Evolutionary conservation across 2,797 vertebrate species (phyloP).

Genomic region (Characodon lateralis): DNA sequence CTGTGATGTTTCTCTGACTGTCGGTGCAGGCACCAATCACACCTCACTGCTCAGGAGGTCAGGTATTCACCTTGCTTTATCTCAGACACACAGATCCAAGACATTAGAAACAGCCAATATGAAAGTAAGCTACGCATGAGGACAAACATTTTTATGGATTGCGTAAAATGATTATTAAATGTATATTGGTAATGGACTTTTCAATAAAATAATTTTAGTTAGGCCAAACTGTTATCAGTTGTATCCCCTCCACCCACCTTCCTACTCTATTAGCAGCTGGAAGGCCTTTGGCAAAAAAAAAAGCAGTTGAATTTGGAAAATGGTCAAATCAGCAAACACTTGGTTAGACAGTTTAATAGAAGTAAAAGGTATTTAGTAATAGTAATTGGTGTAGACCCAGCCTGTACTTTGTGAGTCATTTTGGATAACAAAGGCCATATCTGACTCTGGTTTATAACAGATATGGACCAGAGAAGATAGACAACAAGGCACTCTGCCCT

Average conservation of each 20-base stretch:
- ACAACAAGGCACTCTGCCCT: background rate
- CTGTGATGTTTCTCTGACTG: constrained; percentile 40
- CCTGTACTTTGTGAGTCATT: too few species aligned
- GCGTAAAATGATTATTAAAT: background rate
- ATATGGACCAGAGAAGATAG: background rate
- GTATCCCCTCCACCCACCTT: too few species aligned
- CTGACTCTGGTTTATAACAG: too few species aligned
- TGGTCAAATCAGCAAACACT: too few species aligned
- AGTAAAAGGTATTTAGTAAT: too few species aligned
- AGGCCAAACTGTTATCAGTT: too few species aligned
- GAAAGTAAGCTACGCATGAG: constrained; percentile 15
- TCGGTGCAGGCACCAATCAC: constrained; percentile 51
- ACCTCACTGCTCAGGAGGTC: constrained; percentile 57
- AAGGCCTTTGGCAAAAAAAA: too few species aligned
- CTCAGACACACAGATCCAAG: constrained; percentile 18
- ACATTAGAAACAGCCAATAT: constrained; percentile 20
- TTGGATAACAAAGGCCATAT: too few species aligned
- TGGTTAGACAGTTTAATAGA: too few species aligned
- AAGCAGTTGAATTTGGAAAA: too few species aligned
- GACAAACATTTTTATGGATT: background rate
- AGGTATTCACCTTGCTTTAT: constrained; percentile 51
- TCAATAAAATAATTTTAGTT: background rate
- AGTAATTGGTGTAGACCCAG: too few species aligned
- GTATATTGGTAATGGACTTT: background rate
- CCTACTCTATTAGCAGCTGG: too few species aligned